Conservation (phyloP, 2,113 vertebrate species). For the Eleginops maclovinus region DNA sequence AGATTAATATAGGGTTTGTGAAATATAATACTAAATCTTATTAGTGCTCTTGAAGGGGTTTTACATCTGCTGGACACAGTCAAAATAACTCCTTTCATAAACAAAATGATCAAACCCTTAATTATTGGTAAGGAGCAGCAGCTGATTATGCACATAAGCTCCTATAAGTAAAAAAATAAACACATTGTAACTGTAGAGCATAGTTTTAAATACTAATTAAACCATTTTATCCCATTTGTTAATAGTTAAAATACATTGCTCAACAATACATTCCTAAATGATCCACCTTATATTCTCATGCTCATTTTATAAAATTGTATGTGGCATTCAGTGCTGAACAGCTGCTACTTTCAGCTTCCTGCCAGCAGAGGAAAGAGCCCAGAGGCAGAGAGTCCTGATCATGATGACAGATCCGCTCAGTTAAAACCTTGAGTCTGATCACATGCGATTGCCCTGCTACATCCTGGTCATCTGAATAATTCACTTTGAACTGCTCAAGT, state of each 20-base stretch:
- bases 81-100: neutral
- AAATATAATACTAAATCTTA: neutral
- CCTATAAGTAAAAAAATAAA: too few species aligned
- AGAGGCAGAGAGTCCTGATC: conserved; percentile 25
- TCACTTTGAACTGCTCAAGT: conserved; percentile 13
- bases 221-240: neutral
- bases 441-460: neutral
- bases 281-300: neutral
- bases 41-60: neutral
- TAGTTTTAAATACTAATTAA: neutral
- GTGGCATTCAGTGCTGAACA: conserved; percentile 37
- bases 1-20: neutral
- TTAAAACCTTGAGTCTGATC: conserved; percentile 22
- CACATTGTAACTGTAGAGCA: neutral
- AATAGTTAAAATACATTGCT: neutral
- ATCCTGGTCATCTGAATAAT: conserved; percentile 47
- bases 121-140: neutral
- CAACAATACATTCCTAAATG: neutral
- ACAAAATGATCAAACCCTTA: neutral
- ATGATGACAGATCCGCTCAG: neutral
- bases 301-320: neutral
- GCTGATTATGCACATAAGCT: neutral
- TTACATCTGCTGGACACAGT: neutral
- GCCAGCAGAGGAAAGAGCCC: conserved; percentile 17
- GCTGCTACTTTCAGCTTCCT: conserved; percentile 52